phyloP scores from a whole-genome alignment of 2,797 vertebrate genomes.

The Acropternis orthonyx region DNA sequence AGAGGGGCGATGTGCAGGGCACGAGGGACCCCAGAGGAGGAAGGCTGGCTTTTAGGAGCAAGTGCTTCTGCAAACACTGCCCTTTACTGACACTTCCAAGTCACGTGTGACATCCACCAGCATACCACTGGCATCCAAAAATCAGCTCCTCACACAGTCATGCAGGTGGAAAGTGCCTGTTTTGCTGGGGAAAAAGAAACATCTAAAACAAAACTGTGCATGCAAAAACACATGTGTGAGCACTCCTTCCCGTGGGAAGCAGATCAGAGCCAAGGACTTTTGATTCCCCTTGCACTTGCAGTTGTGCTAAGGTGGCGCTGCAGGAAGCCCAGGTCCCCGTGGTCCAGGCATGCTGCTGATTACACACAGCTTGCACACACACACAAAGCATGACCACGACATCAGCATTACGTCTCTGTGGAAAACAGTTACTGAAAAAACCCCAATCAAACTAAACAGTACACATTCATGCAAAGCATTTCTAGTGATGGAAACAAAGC shows the following conservation, averaged over 20 bases:
- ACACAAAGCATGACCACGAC: neutral
- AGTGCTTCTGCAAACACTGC: neutral
- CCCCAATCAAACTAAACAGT: neutral
- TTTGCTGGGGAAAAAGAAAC: neutral
- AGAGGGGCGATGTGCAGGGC: accelerated
- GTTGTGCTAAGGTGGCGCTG: neutral
- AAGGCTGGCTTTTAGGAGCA: neutral
- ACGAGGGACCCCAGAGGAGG: neutral
- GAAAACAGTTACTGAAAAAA: neutral
- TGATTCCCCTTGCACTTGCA: neutral
- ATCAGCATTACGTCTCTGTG: neutral
- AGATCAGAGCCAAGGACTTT: neutral
- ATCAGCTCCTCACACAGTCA: neutral
- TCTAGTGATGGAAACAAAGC: neutral
- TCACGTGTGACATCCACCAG: neutral
- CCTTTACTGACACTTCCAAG: neutral
- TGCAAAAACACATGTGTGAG: accelerated
- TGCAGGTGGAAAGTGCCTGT: neutral
- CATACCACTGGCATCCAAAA: neutral
- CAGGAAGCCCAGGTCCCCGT: neutral
- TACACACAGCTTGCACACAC: neutral
- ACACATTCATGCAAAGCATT: neutral
- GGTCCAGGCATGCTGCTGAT: neutral
- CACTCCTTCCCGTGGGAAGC: neutral
- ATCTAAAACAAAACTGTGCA: neutral